Evolutionary conservation across 2,888 invertebrate genomes (phyloP), one percentile per base, ranked within the genome.

Genomic region (Drosophila borealis): DNA sequence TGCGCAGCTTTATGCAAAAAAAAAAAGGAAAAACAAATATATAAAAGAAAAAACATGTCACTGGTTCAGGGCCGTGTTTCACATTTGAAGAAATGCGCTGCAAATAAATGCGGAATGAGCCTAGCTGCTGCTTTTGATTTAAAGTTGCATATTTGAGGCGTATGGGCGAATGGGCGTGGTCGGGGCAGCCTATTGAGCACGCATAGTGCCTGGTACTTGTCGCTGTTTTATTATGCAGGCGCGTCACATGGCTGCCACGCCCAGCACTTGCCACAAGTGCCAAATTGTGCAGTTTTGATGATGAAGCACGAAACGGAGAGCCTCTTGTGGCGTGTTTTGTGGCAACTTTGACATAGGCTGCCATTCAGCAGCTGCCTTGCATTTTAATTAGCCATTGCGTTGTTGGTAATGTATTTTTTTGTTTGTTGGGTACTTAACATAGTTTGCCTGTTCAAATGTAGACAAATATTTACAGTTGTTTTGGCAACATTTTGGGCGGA

Each of bases 391-490:
- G 86, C 70, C 61, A 54, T 60, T 66, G 69, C 70, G 65, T 29
- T 36, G 64, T 29, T 36, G 14, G 14, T 3, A 3, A 60, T 53
- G 39, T 54, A 56, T 55, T 37, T 49, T 55, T 61, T 66, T 60
- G 1, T 17, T 17, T 17, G 17, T 44, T 6, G 33, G 37, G 11
- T 71, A 74, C 75, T 88, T 74, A 82, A 75, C 82, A 85, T 73
- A 81, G 88, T 88, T 89, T 74, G 81, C 54, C 45, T 54, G 51
- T 37, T 54, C 55, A 67, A 64, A 76, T 67, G 66, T 71, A 63
- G 70, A 61, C 70, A 87, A 88, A 89, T 84, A 87, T 88, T 82
- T 81, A 65, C 87, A 72, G 60, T 83, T 86, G 69, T 81, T 84
- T 72, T 45, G 82, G 63, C 54, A 74, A 46, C 68, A 56, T 48